These are phyloP conservation scores for Isoperla grammatica DNA, from an alignment of 2,888 invertebrate species.

Conservation along the genomic window DNA sequence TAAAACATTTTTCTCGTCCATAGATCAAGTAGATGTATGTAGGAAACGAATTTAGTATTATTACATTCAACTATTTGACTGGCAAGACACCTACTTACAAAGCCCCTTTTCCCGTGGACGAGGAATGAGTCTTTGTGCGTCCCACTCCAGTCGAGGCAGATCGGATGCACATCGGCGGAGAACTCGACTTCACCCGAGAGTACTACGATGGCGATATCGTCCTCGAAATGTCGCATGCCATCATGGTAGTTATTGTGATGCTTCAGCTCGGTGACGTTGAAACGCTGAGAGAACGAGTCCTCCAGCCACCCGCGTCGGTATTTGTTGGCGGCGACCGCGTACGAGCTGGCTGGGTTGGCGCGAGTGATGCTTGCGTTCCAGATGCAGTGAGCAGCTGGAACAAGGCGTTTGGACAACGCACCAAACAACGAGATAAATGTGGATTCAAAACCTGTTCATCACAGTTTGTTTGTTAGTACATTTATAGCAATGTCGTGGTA, in stretches of 20 bases:
- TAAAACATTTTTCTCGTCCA: no score
- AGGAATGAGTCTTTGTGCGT: slow-evolving; percentile 4
- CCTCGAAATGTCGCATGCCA: slow-evolving; percentile 32
- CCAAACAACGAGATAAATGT: no score
- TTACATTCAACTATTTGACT: no score
- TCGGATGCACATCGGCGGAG: background rate
- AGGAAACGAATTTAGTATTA: no score
- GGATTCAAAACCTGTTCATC: no score
- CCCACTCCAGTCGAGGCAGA: slow-evolving; percentile 19
- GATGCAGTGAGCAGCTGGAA: slow-evolving; percentile 44
- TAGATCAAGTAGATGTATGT: no score
- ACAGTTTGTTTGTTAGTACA: no score
- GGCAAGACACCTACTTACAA: no score
- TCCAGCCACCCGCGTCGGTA: slow-evolving; percentile 38
- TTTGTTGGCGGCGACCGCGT: slow-evolving; percentile 40
- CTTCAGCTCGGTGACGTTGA: slow-evolving; percentile 25
- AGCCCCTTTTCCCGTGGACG: slow-evolving; percentile 31
- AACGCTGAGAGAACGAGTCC: slow-evolving; percentile 30
- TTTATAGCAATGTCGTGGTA: no score
- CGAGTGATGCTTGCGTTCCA: slow-evolving; percentile 35
- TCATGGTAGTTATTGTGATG: slow-evolving; percentile 31
- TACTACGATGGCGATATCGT: background rate
- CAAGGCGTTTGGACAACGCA: no score
- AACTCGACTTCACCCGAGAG: background rate
- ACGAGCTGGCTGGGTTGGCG: slow-evolving; percentile 31